Evolutionary conservation across 2,888 invertebrate species (phyloP), one percentile per base, ranked within the genome.

Genomic region (Encarsia formosa): DNA sequence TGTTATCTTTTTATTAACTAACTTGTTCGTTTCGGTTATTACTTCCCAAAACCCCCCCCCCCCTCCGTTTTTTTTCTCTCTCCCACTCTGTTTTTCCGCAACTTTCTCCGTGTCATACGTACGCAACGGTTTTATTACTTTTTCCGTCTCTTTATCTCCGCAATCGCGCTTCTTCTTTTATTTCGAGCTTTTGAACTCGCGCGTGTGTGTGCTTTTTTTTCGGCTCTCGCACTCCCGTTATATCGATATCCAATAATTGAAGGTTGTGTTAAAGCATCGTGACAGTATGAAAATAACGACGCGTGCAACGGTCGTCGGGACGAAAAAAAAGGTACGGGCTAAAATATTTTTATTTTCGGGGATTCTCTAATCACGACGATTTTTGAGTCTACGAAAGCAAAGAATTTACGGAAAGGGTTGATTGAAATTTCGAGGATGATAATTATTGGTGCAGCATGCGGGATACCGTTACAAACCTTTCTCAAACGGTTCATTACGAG

Each of bases 161-260:
- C 20, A 4, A 15, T 19, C 20, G 3, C 24, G 11, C 18, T 24
- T 19, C 24, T 15, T 15, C 19, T 8, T 26, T 20, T 39, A n/a
- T 24, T 16, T 9, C 8, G 23, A 31, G 20, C 18, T 49, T 24
- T 13, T 8, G 26, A 37, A 46, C 49, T 41, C 41, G 31, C 37
- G 20, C 23, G 29, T 26, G 34, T 46, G 42, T 49, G 32, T 42
- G 34, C 38, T 32, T 13, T n/a, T n/a, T n/a, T n/a, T n/a, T n/a
- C n/a, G n/a, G 4, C 22, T 24, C 29, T 26, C 9, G 19, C 19
- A 13, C 16, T 19, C 29, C 39, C 34, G 38, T 44, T 54, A 40
- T 51, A 55, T 55, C 41, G 55, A 38, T 51, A 48, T 55, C 51
- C 55, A 55, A 55, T 55, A 55, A 55, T 55, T 51, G 55, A 48